Conservation (phyloP, 2,797 vertebrate genomes). For the Pygocentrus nattereri region DNA sequence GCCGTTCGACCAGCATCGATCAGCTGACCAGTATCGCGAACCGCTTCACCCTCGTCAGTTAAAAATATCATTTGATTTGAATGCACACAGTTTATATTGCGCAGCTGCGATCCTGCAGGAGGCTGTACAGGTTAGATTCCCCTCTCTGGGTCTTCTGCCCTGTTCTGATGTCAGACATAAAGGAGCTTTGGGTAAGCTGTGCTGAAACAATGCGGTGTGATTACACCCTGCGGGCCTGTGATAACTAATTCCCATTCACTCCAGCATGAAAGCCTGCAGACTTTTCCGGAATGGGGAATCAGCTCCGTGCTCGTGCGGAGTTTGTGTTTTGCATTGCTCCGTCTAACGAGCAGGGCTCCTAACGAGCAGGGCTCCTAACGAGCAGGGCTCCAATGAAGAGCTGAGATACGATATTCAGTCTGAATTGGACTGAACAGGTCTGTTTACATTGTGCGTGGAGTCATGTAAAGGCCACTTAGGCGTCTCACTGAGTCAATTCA, state of each 20-base stretch:
- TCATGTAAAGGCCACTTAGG: neutral
- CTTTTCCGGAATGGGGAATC: slow-evolving; percentile 39
- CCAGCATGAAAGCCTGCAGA: slow-evolving; percentile 49
- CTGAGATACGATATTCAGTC: neutral
- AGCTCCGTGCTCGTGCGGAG: slow-evolving; percentile 32
- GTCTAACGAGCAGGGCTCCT: neutral
- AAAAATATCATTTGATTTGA: too few species aligned
- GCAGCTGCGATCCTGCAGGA: too few species aligned
- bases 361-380: neutral
- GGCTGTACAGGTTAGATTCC: slow-evolving; percentile 1
- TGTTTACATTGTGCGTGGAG: slow-evolving; percentile 10
- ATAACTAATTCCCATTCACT: slow-evolving; percentile 73
- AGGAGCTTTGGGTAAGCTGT: slow-evolving; percentile 70
- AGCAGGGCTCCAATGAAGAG: slow-evolving; percentile 29
- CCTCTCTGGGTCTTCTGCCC: slow-evolving; percentile 44
- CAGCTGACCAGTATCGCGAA: too few species aligned
- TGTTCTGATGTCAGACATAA: slow-evolving; percentile 72
- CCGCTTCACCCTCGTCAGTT: too few species aligned
- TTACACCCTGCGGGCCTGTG: slow-evolving; percentile 72
- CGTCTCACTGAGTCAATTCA: neutral
- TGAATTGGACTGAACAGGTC: neutral
- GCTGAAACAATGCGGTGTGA: slow-evolving; percentile 75
- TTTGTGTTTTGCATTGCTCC: too few species aligned
- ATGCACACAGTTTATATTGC: too few species aligned
- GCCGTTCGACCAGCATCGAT: too few species aligned